Percentiles rank a stretch among this genome's conserved stretches.
phyloP scores from a whole-genome alignment of 2,113 vertebrate genomes.

The Melospiza melodia region DNA sequence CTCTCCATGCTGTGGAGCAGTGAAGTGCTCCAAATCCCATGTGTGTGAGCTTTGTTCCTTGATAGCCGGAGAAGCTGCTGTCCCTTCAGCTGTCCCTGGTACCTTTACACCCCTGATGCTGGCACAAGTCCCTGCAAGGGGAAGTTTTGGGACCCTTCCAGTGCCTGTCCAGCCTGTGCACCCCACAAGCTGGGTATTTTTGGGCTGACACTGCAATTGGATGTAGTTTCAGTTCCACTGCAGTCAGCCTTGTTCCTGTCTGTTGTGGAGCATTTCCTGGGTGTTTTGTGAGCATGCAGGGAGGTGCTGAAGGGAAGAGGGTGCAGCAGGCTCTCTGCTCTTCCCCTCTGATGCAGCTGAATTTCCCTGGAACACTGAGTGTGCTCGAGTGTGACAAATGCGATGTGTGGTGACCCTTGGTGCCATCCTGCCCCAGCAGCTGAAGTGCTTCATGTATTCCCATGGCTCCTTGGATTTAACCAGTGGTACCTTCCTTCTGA shows the following conservation, averaged over 20 bases:
- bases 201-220: rapidly evolving
- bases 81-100: neutral
- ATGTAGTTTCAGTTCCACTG: neutral
- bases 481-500: neutral
- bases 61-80: neutral
- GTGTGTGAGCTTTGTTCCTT: neutral
- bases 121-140: neutral
- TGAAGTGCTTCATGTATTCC: neutral
- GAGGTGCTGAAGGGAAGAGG: neutral
- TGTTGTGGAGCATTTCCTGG: neutral
- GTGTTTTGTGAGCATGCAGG: neutral
- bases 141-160: rapidly evolving
- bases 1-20: neutral
- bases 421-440: neutral
- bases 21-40: rapidly evolving
- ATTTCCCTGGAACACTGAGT: neutral
- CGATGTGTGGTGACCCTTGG: neutral
- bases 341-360: neutral
- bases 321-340: neutral
- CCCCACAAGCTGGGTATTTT: neutral
- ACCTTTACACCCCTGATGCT: rapidly evolving
- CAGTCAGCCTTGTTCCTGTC: neutral
- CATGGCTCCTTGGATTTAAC: neutral
- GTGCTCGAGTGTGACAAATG: neutral
- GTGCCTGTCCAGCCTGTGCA: neutral